Conservation (phyloP, 1,140 invertebrate species). For the Helicoverpa zea region DNA sequence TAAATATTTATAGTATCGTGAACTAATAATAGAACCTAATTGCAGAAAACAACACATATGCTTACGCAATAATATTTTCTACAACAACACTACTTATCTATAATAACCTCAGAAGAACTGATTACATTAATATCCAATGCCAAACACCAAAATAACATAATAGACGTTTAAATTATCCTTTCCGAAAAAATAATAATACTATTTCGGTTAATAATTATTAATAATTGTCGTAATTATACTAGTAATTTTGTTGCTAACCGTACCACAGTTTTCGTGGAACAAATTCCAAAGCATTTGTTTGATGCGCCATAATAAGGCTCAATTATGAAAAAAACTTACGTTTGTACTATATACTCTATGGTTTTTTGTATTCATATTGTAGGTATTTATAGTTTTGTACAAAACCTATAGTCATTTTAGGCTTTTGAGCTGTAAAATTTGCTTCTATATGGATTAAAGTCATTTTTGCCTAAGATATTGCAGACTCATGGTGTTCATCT, state of each 20-base stretch:
- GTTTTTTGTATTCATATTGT: conserved; percentile 22
- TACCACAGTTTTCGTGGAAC: conserved; percentile 81
- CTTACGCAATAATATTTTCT: neutral
- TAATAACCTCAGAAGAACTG: conserved; percentile 10
- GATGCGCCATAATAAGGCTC: conserved; percentile 83
- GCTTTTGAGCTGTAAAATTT: neutral
- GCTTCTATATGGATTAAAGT: too few species aligned
- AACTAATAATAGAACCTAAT: too few species aligned
- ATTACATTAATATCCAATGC: conserved; percentile 31
- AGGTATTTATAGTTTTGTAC: conserved; percentile 6
- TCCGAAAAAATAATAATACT: conserved; percentile 35
- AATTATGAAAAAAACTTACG: conserved; percentile 80
- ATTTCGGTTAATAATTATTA: conserved; percentile 43
- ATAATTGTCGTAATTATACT: conserved; percentile 75
- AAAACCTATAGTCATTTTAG: neutral
- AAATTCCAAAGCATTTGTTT: conserved; percentile 83
- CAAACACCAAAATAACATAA: conserved; percentile 46
- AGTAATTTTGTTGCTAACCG: conserved; percentile 74
- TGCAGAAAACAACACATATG: neutral
- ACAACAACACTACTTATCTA: neutral
- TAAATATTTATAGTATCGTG: neutral
- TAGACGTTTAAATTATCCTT: conserved; percentile 20
- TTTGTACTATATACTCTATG: conserved; percentile 54
- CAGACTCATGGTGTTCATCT: too few species aligned
- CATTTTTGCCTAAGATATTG: too few species aligned